Conservation (phyloP, 1,140 invertebrate genomes). For the Portunus trituberculatus region DNA sequence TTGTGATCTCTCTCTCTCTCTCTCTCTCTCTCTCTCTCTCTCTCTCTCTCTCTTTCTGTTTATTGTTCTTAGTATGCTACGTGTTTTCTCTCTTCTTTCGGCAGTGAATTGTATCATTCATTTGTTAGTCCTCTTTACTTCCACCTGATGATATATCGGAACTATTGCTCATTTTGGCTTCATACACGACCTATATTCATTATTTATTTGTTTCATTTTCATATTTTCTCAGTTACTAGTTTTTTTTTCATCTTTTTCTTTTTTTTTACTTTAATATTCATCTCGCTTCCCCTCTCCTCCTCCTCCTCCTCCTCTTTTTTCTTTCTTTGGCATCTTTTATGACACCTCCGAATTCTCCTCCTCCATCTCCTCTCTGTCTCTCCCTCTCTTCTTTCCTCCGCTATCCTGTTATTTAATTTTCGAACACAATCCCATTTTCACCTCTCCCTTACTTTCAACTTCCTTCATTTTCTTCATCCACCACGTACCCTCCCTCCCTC, state of each 20-base stretch:
- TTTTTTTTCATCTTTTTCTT: too few species aligned
- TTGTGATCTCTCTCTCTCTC: background rate
- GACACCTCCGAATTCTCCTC: background rate
- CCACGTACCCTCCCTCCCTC: background rate
- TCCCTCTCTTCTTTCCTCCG: background rate
- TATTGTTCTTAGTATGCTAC: too few species aligned
- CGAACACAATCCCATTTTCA: background rate
- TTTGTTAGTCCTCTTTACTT: too few species aligned
- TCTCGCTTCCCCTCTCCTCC: background rate
- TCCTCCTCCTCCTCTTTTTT: background rate
- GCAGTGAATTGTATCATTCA: too few species aligned
- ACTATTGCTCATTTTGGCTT: too few species aligned
- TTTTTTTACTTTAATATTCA: background rate
- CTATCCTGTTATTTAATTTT: slow-evolving; percentile 15
- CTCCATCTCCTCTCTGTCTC: background rate
- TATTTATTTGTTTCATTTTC: background rate
- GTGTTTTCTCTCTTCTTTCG: background rate
- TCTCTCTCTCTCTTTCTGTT: slow-evolving; percentile 3
- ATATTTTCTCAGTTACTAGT: too few species aligned
- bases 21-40: slow-evolving; percentile 43
- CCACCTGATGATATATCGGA: too few species aligned
- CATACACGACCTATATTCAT: too few species aligned
- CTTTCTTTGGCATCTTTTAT: background rate
- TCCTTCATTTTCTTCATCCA: slow-evolving; percentile 6
- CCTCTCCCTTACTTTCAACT: slow-evolving; percentile 10